Evolutionary conservation across 2,113 vertebrate genomes (phyloP).

Genomic region (Solea solea): DNA sequence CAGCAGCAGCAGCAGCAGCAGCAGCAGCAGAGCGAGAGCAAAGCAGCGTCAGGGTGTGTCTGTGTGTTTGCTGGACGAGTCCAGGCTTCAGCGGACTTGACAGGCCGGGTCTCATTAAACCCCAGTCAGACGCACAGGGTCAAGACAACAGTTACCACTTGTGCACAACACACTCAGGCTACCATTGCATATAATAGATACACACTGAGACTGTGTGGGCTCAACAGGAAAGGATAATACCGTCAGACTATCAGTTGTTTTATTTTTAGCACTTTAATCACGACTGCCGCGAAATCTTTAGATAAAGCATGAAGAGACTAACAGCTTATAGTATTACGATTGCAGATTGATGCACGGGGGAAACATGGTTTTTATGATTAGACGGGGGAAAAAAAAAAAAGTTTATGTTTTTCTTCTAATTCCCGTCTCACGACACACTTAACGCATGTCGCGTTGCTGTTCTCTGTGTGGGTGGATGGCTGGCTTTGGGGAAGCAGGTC

Average conservation of each 20-base stretch:
- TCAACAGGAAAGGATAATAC: conserved; percentile 36
- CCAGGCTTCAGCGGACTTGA: conserved; percentile 61
- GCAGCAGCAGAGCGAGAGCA: conserved; percentile 24
- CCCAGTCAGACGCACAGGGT: conserved; percentile 65
- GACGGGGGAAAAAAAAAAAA: conserved; percentile 8
- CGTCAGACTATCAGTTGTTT: conserved; percentile 45
- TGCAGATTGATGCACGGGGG: conserved; percentile 18
- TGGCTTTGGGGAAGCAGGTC: conserved; percentile 59
- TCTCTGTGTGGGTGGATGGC: conserved; percentile 35
- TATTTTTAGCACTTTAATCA: conserved; percentile 69
- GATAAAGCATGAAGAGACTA: conserved; percentile 45
- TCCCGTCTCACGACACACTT: conserved; percentile 8
- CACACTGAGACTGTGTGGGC: conserved; percentile 14
- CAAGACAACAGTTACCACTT: conserved; percentile 57
- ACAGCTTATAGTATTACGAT: conserved; percentile 38
- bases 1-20: conserved; percentile 39
- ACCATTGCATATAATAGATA: conserved; percentile 17
- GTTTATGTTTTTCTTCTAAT: conserved; percentile 21
- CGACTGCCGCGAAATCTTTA: conserved; percentile 55
- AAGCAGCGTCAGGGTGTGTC: conserved; percentile 44
- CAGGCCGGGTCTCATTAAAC: conserved; percentile 74
- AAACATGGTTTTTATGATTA: conserved; percentile 21
- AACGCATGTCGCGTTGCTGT: conserved; percentile 8
- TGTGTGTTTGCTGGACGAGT: conserved; percentile 35
- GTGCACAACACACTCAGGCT: conserved; percentile 17